These are phyloP conservation scores for Bradypodion pumilum DNA, from an alignment of 2,797 vertebrate species.

Conservation along the genomic window DNA sequence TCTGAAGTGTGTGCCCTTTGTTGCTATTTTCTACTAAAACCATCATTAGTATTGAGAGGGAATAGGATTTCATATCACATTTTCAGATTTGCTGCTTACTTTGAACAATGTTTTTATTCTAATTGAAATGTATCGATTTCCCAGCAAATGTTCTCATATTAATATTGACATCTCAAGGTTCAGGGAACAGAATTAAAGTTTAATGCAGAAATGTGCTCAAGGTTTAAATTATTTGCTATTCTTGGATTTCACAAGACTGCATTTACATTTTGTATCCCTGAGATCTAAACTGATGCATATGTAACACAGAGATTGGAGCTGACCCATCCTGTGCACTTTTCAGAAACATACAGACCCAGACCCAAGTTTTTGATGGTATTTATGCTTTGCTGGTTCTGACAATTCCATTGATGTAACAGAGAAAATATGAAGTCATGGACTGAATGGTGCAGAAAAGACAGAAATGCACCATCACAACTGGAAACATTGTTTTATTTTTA, in stretches of 20 bases:
- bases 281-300: background rate
- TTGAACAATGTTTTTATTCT: conserved; percentile 12
- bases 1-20: background rate
- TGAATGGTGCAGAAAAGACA: no score
- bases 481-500: background rate
- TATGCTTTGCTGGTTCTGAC: background rate
- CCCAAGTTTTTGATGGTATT: background rate
- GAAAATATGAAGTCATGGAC: no score
- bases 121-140: conserved; percentile 32
- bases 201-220: background rate
- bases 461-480: no score
- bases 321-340: no score
- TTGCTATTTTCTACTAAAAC: background rate
- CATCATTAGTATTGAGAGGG: background rate
- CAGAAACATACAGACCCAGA: no score
- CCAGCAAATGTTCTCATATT: background rate
- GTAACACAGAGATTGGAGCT: no score
- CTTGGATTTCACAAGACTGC: background rate
- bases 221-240: conserved; percentile 9
- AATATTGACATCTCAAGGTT: conserved; percentile 13
- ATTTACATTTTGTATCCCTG: background rate
- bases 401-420: no score
- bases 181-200: conserved; percentile 6
- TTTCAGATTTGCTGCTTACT: background rate
- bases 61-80: background rate